phyloP scores from a whole-genome alignment of 2,113 vertebrate species.

The Phycodurus eques region DNA sequence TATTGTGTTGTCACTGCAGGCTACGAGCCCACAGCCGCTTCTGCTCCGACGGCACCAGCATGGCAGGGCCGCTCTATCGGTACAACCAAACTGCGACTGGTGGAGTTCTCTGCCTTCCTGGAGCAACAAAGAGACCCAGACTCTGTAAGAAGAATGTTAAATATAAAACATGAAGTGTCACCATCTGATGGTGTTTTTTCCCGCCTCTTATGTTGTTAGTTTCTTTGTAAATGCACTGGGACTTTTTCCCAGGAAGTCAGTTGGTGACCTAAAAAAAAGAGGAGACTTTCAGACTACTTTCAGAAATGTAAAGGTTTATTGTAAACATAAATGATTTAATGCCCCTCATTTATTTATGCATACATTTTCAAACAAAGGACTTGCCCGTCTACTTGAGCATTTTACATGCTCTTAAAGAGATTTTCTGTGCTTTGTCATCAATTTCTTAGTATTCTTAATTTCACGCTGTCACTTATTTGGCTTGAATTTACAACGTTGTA shows the following conservation, averaged over 20 bases:
- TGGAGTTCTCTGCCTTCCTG: slow-evolving; percentile 96
- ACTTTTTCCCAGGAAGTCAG: slow-evolving; percentile 46
- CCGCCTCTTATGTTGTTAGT: slow-evolving; percentile 19
- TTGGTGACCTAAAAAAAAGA: slow-evolving; percentile 39
- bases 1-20: slow-evolving; percentile 69
- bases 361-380: background rate
- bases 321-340: slow-evolving; percentile 12
- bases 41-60: slow-evolving; percentile 88
- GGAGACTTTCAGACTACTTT: slow-evolving; percentile 7
- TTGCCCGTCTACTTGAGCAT: background rate
- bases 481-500: background rate
- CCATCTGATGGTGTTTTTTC: slow-evolving; percentile 21
- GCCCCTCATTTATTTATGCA: slow-evolving; percentile 3
- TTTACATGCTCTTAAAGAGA: background rate
- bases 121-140: slow-evolving; percentile 97
- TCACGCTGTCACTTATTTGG: background rate
- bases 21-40: slow-evolving; percentile 86
- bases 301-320: slow-evolving; percentile 27
- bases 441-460: background rate
- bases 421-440: background rate
- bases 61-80: slow-evolving; percentile 98
- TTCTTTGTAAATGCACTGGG: slow-evolving; percentile 34
- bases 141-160: slow-evolving; percentile 72
- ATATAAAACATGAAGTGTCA: slow-evolving; percentile 13
- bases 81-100: slow-evolving; percentile 93